Percentiles rank a stretch among this genome's conserved stretches.
These are phyloP conservation scores for Muscicapa comitata DNA, from an alignment of 2,797 vertebrate species.

Conservation along the genomic window DNA sequence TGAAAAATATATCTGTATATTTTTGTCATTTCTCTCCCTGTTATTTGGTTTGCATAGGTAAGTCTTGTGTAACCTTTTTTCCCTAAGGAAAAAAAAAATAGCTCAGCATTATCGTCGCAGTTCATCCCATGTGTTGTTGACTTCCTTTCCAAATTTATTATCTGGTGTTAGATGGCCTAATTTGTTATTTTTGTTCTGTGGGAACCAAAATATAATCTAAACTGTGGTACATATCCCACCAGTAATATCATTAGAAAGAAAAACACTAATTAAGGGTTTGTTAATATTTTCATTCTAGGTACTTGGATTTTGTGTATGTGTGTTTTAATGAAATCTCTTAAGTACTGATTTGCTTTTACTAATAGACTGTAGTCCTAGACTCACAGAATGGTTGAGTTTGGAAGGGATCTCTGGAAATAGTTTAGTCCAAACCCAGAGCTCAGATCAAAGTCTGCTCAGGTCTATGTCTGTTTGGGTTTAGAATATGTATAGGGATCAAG, in stretches of 20 bases:
- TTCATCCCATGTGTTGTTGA: background rate
- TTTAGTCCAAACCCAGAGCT: background rate
- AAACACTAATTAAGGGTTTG: background rate
- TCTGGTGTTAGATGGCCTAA: background rate
- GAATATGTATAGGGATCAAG: fast-evolving
- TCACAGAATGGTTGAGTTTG: background rate
- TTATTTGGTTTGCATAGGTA: background rate
- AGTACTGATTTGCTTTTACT: background rate
- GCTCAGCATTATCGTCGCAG: background rate
- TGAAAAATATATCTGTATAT: background rate
- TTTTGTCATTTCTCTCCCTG: background rate
- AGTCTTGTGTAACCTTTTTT: background rate
- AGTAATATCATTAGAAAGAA: background rate
- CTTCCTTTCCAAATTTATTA: background rate
- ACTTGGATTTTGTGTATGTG: background rate
- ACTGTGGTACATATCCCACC: background rate
- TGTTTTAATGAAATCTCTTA: background rate
- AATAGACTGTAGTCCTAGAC: background rate
- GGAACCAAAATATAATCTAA: background rate
- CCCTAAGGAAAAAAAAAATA: background rate
- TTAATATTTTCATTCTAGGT: background rate
- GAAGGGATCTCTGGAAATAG: background rate
- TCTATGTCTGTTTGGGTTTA: background rate
- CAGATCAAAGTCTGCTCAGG: background rate
- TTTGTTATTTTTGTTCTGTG: background rate